Evolutionary conservation across 2,797 vertebrate species (phyloP).

Genomic region (Chromobotia macracanthus): DNA sequence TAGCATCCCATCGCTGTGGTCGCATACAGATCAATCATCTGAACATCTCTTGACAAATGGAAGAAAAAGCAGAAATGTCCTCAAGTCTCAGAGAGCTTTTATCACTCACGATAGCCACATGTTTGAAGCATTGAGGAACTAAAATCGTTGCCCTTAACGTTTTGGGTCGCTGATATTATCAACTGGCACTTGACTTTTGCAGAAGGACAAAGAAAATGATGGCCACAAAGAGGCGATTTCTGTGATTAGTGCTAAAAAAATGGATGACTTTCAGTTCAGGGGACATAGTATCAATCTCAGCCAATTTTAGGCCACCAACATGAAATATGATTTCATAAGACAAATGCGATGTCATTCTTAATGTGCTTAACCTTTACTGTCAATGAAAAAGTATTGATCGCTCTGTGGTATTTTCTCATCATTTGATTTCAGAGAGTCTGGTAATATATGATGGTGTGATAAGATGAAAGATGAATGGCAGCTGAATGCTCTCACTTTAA

Average conservation of each 20-base stretch:
- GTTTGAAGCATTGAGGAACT: slow-evolving; percentile 49
- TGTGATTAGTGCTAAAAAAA: slow-evolving; percentile 75
- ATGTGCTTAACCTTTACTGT: slow-evolving; percentile 90
- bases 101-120: slow-evolving; percentile 47
- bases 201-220: slow-evolving; percentile 69
- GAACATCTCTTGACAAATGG: slow-evolving; percentile 22
- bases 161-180: slow-evolving; percentile 60
- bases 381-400: slow-evolving; percentile 89
- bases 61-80: slow-evolving; percentile 25
- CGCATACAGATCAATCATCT: slow-evolving; percentile 18
- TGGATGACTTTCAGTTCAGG: slow-evolving; percentile 80
- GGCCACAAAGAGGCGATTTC: slow-evolving; percentile 78
- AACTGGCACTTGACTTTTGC: slow-evolving; percentile 66
- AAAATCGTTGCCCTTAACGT: slow-evolving; percentile 59
- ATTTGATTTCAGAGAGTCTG: slow-evolving; percentile 86
- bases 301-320: slow-evolving; percentile 86
- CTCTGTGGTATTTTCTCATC: slow-evolving; percentile 82
- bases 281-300: slow-evolving; percentile 84
- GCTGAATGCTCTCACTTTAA: slow-evolving; percentile 74
- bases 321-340: slow-evolving; percentile 90
- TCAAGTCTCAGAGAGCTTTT: slow-evolving; percentile 46
- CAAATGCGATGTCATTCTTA: slow-evolving; percentile 88
- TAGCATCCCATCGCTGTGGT: background rate
- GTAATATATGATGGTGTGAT: slow-evolving; percentile 82
- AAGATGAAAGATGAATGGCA: slow-evolving; percentile 79